Conservation (phyloP, 2,797 vertebrate genomes). For the Lindbergichthys nudifrons region DNA sequence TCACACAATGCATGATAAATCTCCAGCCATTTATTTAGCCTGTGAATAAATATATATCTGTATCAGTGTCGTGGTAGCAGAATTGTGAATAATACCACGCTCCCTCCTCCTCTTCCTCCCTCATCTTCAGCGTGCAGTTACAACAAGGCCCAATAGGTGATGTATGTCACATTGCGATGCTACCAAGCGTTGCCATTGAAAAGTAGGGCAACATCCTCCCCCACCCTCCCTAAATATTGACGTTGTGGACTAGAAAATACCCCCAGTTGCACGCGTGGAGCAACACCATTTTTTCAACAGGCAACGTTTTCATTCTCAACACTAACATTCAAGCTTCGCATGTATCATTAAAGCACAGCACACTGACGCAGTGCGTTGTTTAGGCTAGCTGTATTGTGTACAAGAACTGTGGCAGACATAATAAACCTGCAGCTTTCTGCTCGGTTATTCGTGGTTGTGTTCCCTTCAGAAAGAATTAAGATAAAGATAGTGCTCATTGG, state of each 20-base stretch:
- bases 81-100: slow-evolving; percentile 60
- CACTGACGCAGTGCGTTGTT: slow-evolving; percentile 79
- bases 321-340: slow-evolving; percentile 26
- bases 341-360: slow-evolving; percentile 32
- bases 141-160: slow-evolving; percentile 72
- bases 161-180: slow-evolving; percentile 83
- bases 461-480: slow-evolving; percentile 16
- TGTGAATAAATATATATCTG: slow-evolving; percentile 36
- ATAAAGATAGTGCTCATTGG: slow-evolving; percentile 50
- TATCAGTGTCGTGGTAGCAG: slow-evolving; percentile 49
- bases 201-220: slow-evolving; percentile 80
- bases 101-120: slow-evolving; percentile 36
- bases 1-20: slow-evolving; percentile 48
- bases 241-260: slow-evolving; percentile 63
- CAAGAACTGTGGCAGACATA: slow-evolving; percentile 43
- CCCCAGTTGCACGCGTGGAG: slow-evolving; percentile 41
- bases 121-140: slow-evolving; percentile 58
- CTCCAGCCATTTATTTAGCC: slow-evolving; percentile 27
- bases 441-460: slow-evolving; percentile 45
- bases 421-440: slow-evolving; percentile 47
- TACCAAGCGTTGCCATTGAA: slow-evolving; percentile 69
- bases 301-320: slow-evolving; percentile 26
- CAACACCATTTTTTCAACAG: slow-evolving; percentile 17
- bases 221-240: slow-evolving; percentile 70
- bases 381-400: slow-evolving; percentile 35